These are phyloP conservation scores for Vidua macroura DNA, from an alignment of 2,113 vertebrate genomes.

Conservation along the genomic window DNA sequence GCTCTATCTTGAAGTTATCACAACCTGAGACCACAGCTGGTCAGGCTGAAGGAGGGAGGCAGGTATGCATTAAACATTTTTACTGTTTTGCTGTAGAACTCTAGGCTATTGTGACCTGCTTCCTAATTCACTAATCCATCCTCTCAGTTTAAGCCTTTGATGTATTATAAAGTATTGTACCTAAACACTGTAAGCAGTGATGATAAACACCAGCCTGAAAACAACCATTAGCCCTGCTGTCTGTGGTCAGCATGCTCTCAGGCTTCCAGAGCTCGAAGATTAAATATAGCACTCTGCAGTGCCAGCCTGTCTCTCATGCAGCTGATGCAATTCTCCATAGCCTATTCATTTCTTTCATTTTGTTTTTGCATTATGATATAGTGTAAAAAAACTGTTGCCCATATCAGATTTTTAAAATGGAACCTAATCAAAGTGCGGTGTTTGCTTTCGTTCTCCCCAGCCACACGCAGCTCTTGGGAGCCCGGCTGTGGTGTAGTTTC, in stretches of 20 bases:
- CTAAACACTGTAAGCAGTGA: neutral
- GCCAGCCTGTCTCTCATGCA: neutral
- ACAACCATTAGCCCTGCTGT: neutral
- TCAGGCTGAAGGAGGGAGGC: neutral
- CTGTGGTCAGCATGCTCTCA: neutral
- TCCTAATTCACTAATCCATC: neutral
- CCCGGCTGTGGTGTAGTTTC: no score
- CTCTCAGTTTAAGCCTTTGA: neutral
- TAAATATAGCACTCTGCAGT: neutral
- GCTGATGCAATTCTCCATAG: neutral
- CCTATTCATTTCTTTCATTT: conserved; percentile 42
- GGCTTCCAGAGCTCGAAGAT: neutral
- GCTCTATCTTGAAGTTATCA: neutral
- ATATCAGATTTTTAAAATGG: conserved; percentile 30
- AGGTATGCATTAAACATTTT: neutral
- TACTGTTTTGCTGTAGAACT: neutral
- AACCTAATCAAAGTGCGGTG: neutral
- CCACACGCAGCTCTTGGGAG: no score
- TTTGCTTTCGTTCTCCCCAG: no score
- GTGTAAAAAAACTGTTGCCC: neutral
- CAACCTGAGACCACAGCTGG: neutral
- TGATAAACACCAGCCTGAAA: neutral
- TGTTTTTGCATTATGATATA: neutral
- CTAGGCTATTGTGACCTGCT: neutral
- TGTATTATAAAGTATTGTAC: neutral